Base-by-base conservation (phyloP, 2,113 vertebrate genomes). In the Lamprotornis superbus region DNA sequence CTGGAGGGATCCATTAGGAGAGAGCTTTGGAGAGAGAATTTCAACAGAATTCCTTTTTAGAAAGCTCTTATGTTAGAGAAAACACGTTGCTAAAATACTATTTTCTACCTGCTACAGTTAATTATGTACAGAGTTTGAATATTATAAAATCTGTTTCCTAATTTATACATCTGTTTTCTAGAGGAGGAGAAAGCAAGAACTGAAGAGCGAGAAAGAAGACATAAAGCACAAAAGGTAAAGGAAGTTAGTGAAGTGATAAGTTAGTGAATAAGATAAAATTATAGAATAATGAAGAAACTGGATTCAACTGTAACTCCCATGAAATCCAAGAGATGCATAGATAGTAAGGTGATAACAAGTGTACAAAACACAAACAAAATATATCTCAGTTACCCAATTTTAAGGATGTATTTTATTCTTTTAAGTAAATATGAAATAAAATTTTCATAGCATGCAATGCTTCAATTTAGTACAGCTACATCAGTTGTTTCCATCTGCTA, bases 131-230 rank as follows among this genome's bases (percentile, higher is more conserved):
- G 25, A 77, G 10, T 64, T 89, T 44, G 24, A 67, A 16, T 89
- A 44, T 70, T 88, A 78, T 42, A 53, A 71, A n/a, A 44, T 68
- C 33, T 68, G 10, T 86, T 86, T 9, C n/a, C 89, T 91, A 63
- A 92, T 94, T 68, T 90, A 55, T 74, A 15, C 12, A 33, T 86
- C 8, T 64, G 1, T 93, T 93, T 97, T 95, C 44, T 80, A 98
- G 98, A 81, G 65, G 85, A 74, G 88, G 87, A 95, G 89, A 98
- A 94, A 83, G 65, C 44, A 49, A 97, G 95, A 96, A 84, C 8
- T 47, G 95, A 96, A 83, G 96, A 97, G 4, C 92, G 14, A 96
- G 97, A 98, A 85, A 97, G 94, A 96, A 95, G 97, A 73, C 98
- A 97, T 83, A 71, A 28, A 71, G 94, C 97, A 52, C 96, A 95